These are phyloP conservation scores for Gymnobelideus leadbeateri DNA, from an alignment of 2,113 vertebrate species.

Conservation along the genomic window DNA sequence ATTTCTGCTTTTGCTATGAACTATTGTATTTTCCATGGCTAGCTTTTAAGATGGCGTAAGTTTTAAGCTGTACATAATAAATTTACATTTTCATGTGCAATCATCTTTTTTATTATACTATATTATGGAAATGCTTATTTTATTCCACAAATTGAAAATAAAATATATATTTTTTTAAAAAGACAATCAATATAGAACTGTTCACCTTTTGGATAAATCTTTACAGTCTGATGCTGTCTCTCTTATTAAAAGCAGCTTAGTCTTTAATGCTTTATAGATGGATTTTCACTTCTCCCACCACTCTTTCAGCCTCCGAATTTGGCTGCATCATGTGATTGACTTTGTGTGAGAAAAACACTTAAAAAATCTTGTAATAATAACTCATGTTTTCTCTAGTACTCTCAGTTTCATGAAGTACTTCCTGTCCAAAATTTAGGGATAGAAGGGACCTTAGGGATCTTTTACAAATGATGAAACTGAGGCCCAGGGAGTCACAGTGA, in stretches of 20 bases:
- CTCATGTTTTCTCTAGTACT: not conserved
- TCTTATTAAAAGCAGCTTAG: not conserved
- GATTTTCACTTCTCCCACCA: not conserved
- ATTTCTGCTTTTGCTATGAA: not conserved
- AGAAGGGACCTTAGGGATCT: not conserved
- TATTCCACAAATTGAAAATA: not conserved
- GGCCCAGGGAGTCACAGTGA: not conserved
- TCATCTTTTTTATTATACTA: not conserved
- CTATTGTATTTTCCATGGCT: not conserved
- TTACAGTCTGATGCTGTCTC: not conserved
- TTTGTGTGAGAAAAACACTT: not conserved
- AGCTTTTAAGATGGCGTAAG: not conserved
- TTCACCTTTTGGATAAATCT: not conserved
- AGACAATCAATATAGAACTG: not conserved
- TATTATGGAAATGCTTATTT: too few species aligned
- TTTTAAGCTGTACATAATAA: not conserved
- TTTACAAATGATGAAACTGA: constrained; percentile 1
- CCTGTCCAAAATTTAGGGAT: not conserved
- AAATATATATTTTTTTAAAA: not conserved
- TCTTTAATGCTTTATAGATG: not conserved
- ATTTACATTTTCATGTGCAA: not conserved
- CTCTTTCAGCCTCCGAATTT: not conserved
- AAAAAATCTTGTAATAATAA: not conserved
- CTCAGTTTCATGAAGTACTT: not conserved
- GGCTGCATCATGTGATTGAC: not conserved